Base-by-base conservation (phyloP, 2,888 invertebrate species). In the Phanerotoma sp. region DNA sequence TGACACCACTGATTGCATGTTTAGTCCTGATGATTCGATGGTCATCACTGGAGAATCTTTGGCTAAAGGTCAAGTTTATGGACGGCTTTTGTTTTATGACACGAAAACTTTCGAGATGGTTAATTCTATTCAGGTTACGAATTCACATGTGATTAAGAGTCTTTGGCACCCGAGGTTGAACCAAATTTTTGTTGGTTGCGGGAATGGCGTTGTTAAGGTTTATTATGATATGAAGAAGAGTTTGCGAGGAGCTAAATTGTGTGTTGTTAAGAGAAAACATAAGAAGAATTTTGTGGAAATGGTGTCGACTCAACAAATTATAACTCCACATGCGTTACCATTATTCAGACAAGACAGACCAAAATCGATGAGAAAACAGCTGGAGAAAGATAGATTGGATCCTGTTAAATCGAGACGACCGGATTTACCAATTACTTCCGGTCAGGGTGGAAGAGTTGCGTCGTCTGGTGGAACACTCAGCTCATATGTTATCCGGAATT, bases 91-190 rank as follows among this genome's bases (percentile, higher is more conserved):
- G 53, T 95, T 98, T 75, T 92, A 88, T 65, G 86, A 91, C 66
- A 81, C 89, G 0, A 85, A 87, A 52, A 91, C 86, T 0, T 91
- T 92, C 64, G 83, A 91, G 18, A 71, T 85, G 25, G 83, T 91
- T 0, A 85, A 87, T 35, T 84, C 87, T 59, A 85, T 96, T 51
- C 83, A 86, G 7, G 90, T 95, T 0, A 84, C 88, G 0, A 84
- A 88, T 67, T 88, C 92, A 0, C 92, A 92, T 62, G 86, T 94
- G 0, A 91, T 98, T 1, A 91, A 96, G 72, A 85, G 89, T 0
- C 76, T 91, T 1, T 99, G 99, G 99, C 98, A 99, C 79, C 92
- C 98, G 0, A 93, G 95, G 74, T 78, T 99, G n/a, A 98, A 99
- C 73, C 99, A 99, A 75, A 86, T 99, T 37, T 91, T 97, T 60